These are phyloP conservation scores for Clarias magur DNA, from an alignment of 2,113 vertebrate species.

Conservation along the genomic window DNA sequence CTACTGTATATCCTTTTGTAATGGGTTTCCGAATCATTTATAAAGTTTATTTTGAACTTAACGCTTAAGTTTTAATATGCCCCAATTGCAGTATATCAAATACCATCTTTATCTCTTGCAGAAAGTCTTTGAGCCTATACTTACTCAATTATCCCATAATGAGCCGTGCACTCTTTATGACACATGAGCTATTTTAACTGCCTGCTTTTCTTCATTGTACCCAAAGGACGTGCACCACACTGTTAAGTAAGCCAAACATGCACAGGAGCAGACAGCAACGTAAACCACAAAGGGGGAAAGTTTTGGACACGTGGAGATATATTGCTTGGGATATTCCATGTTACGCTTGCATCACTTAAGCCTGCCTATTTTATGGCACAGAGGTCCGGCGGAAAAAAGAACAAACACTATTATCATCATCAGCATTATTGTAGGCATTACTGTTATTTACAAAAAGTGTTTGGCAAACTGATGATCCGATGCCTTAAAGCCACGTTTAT, in stretches of 20 bases:
- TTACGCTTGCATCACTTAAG: slow-evolving; percentile 75
- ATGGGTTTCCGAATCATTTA: background rate
- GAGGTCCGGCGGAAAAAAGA: slow-evolving; percentile 82
- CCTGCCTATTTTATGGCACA: slow-evolving; percentile 95
- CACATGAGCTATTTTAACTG: slow-evolving; percentile 17
- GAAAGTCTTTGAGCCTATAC: background rate
- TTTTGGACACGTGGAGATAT: slow-evolving; percentile 59
- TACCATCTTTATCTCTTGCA: background rate
- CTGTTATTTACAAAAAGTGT: slow-evolving; percentile 92
- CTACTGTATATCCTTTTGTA: background rate
- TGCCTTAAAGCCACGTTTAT: slow-evolving; percentile 94
- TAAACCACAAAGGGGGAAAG: background rate
- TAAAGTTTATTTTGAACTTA: background rate
- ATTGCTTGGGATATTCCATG: slow-evolving; percentile 73
- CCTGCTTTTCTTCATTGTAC: background rate
- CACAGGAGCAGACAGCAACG: slow-evolving; percentile 17
- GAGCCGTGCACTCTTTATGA: background rate
- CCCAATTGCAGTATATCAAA: background rate
- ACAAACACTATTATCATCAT: slow-evolving; percentile 74
- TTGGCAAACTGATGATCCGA: slow-evolving; percentile 76
- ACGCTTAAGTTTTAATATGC: background rate
- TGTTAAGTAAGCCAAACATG: slow-evolving; percentile 22
- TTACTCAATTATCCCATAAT: background rate
- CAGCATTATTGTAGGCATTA: slow-evolving; percentile 73
- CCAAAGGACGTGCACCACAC: slow-evolving; percentile 14